Percentiles rank a stretch among this genome's conserved stretches.
Conservation (phyloP, 2,888 invertebrate species). For the Idaea straminata region DNA sequence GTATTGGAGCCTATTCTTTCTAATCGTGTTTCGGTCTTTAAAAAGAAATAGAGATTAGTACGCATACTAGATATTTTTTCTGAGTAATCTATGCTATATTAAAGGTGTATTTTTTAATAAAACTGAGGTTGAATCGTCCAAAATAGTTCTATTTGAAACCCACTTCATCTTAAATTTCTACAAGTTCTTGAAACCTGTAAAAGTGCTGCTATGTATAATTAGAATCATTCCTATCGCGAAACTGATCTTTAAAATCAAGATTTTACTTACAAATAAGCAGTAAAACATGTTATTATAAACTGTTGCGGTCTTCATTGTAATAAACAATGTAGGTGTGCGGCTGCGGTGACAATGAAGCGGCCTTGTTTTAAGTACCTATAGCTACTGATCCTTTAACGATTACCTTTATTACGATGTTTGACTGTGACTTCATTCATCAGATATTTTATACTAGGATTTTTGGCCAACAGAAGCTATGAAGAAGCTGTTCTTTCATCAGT, state of each 20-base stretch:
- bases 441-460: slow-evolving; percentile 33
- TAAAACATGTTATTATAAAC: slow-evolving; percentile 37
- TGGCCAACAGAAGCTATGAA: too few relatives aligned
- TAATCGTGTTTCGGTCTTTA: too few relatives aligned
- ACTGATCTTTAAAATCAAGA: background rate
- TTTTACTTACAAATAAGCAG: background rate
- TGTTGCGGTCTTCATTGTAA: slow-evolving; percentile 28
- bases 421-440: slow-evolving; percentile 45
- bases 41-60: too few relatives aligned
- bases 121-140: too few relatives aligned
- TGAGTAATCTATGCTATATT: too few relatives aligned
- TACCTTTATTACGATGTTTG: slow-evolving; percentile 43
- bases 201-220: background rate
- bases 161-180: too few relatives aligned
- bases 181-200: background rate
- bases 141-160: too few relatives aligned
- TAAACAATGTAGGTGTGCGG: slow-evolving; percentile 30
- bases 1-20: too few relatives aligned
- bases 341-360: slow-evolving; percentile 46
- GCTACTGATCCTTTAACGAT: slow-evolving; percentile 44
- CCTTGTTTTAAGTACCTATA: slow-evolving; percentile 38
- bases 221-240: background rate
- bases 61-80: too few relatives aligned
- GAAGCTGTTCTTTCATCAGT: slow-evolving; percentile 33
- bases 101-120: too few relatives aligned